Evolutionary conservation across 2,888 invertebrate species (phyloP).

Genomic region (Arenicola marina): DNA sequence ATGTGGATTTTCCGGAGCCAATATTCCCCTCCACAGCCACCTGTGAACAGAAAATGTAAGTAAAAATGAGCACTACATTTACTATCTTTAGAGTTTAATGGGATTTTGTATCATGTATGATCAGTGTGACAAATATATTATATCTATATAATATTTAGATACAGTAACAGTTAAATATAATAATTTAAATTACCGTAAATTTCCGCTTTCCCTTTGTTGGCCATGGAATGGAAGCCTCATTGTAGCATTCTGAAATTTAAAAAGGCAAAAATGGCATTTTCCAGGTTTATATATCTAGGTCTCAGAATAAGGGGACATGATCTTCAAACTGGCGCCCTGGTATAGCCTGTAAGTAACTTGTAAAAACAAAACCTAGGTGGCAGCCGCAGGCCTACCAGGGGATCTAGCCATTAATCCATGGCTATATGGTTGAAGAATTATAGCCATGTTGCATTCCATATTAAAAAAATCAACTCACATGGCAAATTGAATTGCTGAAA

Average conservation of each 20-base stretch:
- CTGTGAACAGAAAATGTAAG: conserved; percentile 17
- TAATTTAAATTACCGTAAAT: conserved; percentile 26
- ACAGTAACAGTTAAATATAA: neutral
- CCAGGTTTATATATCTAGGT: too few species aligned
- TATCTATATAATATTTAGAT: too few species aligned
- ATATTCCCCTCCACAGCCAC: conserved; percentile 59
- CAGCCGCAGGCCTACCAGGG: too few species aligned
- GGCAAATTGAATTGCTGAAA: too few species aligned
- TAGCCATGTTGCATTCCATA: too few species aligned
- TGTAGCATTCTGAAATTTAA: conserved; percentile 28
- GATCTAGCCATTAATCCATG: neutral
- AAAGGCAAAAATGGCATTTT: too few species aligned
- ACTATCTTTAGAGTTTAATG: neutral
- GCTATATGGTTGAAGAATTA: neutral
- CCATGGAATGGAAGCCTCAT: conserved; percentile 30
- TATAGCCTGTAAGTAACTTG: too few species aligned
- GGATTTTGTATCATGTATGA: neutral
- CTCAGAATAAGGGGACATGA: too few species aligned
- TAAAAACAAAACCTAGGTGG: too few species aligned
- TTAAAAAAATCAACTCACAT: too few species aligned
- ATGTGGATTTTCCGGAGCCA: conserved; percentile 57
- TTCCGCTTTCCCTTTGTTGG: conserved; percentile 26
- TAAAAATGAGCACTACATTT: neutral
- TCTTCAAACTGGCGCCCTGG: too few species aligned
- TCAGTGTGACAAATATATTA: too few species aligned